These are phyloP conservation scores for Bujurquina vittata DNA, from an alignment of 2,113 vertebrate genomes.

Conservation along the genomic window DNA sequence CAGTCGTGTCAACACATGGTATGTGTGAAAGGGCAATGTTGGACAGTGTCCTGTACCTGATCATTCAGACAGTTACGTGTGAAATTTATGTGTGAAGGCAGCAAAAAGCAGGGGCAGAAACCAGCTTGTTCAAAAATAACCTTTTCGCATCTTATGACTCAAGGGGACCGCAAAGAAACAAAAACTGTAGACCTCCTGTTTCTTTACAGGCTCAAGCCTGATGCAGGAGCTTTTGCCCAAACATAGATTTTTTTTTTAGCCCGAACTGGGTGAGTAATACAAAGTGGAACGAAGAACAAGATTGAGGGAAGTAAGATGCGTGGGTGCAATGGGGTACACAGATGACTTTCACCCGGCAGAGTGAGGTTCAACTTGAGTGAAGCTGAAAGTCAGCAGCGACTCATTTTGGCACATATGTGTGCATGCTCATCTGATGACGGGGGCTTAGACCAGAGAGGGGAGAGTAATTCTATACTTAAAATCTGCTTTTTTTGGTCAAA, in stretches of 20 bases:
- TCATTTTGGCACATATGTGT: not conserved
- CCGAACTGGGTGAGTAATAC: not conserved
- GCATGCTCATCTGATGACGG: not conserved
- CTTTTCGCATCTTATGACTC: not conserved
- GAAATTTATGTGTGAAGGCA: not conserved
- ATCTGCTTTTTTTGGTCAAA: not conserved
- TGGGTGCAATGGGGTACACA: not conserved
- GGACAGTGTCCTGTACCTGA: not conserved
- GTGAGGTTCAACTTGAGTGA: not conserved
- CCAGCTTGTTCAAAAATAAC: not conserved
- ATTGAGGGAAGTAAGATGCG: not conserved
- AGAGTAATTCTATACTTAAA: not conserved
- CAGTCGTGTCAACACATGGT: not conserved
- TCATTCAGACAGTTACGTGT: not conserved
- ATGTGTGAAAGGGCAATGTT: not conserved
- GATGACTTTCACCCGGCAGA: not conserved
- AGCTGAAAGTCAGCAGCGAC: not conserved
- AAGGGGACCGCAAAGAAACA: not conserved
- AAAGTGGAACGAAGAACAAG: constrained; percentile 2
- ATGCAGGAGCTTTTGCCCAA: not conserved
- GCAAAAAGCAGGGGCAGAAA: not conserved
- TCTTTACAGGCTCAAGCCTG: not conserved
- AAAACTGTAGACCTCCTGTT: not conserved
- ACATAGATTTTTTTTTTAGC: not conserved
- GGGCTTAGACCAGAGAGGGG: not conserved